These are phyloP conservation scores for Anseranas semipalmata DNA, from an alignment of 2,113 vertebrate species.

Conservation along the genomic window DNA sequence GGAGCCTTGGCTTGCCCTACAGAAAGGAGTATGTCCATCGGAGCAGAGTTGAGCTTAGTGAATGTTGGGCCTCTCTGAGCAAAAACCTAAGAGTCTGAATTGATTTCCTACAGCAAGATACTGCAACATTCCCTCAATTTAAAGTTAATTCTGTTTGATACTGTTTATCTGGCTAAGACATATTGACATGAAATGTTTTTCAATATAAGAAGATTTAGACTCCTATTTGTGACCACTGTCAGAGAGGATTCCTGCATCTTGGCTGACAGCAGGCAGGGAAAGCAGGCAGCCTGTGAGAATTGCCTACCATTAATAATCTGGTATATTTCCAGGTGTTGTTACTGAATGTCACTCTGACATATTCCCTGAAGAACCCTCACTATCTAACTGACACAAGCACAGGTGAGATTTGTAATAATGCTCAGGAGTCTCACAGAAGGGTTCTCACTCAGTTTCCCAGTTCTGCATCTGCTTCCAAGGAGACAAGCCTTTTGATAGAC, in stretches of 20 bases:
- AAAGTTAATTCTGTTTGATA: conserved; percentile 43
- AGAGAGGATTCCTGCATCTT: neutral
- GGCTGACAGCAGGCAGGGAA: neutral
- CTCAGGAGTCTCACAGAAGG: neutral
- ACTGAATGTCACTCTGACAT: conserved; percentile 17
- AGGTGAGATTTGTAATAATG: neutral
- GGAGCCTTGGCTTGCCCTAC: neutral
- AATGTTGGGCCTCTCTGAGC: neutral
- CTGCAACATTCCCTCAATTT: neutral
- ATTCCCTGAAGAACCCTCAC: neutral
- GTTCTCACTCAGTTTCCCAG: neutral
- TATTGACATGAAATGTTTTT: conserved; percentile 33
- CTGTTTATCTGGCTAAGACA: conserved; percentile 48
- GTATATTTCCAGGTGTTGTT: conserved; percentile 40
- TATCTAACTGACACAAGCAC: neutral
- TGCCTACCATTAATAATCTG: neutral
- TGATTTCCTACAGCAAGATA: neutral
- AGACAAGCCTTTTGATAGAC: neutral
- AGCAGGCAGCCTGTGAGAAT: neutral
- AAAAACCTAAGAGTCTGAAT: neutral
- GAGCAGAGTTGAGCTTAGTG: neutral
- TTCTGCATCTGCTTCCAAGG: neutral
- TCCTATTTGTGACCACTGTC: conserved; percentile 30
- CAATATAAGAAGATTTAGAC: neutral
- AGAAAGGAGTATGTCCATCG: neutral